phyloP scores from a whole-genome alignment of 2,113 vertebrate species.

The Ophiodon elongatus region DNA sequence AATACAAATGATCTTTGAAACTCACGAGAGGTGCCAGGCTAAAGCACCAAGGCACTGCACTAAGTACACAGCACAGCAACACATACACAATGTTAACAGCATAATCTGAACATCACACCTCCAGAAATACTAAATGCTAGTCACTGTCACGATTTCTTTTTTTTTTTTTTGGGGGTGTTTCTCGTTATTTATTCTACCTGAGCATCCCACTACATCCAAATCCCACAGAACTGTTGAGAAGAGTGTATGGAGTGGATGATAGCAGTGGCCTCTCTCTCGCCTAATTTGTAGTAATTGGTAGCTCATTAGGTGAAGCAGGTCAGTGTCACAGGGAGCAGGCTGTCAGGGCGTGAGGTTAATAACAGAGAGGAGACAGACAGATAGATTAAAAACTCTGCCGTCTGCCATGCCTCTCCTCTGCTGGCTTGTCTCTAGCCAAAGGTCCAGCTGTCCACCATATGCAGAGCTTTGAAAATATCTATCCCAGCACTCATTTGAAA shows the following conservation, averaged over 20 bases:
- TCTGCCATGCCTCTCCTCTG: conserved; percentile 60
- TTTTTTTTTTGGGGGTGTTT: too few species aligned
- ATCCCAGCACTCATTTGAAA: conserved; percentile 26
- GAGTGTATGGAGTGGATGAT: conserved; percentile 72
- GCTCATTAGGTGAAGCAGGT: conserved; percentile 85
- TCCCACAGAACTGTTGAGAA: conserved; percentile 69
- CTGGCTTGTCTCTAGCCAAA: conserved; percentile 56
- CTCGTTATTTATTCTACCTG: conserved; percentile 72
- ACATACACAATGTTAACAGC: conserved; percentile 64
- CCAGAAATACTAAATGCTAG: conserved; percentile 62
- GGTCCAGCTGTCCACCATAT: conserved; percentile 63
- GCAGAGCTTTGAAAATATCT: conserved; percentile 44
- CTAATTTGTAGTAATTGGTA: conserved; percentile 88
- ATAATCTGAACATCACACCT: conserved; percentile 60
- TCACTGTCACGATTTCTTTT: conserved; percentile 18
- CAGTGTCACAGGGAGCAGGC: conserved; percentile 82
- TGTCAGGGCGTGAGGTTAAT: conserved; percentile 84
- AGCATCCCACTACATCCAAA: conserved; percentile 58
- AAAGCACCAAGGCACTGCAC: conserved; percentile 49
- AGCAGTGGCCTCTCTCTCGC: conserved; percentile 76
- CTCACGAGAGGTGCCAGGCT: conserved; percentile 62
- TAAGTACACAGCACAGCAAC: conserved; percentile 53
- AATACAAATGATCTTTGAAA: conserved; percentile 77
- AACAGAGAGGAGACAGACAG: conserved; percentile 80
- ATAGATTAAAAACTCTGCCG: conserved; percentile 75